Evolutionary conservation across 2,888 invertebrate species (phyloP).

Genomic region (Athripsodes cinereus): DNA sequence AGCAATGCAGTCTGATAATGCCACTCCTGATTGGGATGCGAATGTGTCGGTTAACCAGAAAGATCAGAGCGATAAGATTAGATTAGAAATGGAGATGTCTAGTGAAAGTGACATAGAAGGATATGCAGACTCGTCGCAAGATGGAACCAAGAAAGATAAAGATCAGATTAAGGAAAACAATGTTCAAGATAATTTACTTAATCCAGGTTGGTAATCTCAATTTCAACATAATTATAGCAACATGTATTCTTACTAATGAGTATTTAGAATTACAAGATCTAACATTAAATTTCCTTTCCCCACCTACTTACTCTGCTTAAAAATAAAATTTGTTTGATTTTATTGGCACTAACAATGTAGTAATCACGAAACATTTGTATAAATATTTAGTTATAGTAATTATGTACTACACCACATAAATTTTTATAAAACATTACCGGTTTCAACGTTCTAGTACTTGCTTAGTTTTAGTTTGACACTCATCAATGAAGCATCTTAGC

Average conservation of each 20-base stretch:
- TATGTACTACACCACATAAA: too few species aligned
- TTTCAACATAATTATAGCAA: neutral
- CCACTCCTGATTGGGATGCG: conserved; percentile 54
- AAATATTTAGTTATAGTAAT: too few species aligned
- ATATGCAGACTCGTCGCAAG: conserved; percentile 34
- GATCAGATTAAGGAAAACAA: neutral
- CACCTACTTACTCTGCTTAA: neutral
- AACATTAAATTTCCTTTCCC: too few species aligned
- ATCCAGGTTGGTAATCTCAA: neutral
- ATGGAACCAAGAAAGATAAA: conserved; percentile 12
- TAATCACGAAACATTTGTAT: too few species aligned
- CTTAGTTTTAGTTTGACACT: too few species aligned
- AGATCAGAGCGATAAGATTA: conserved; percentile 30
- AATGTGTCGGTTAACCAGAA: conserved; percentile 52
- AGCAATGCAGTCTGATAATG: conserved; percentile 35
- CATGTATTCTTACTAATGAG: too few species aligned
- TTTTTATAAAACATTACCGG: too few species aligned
- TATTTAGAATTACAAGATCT: too few species aligned
- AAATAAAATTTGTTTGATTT: conserved; percentile 1
- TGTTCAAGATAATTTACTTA: neutral
- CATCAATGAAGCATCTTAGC: too few species aligned
- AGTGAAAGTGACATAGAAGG: conserved; percentile 45
- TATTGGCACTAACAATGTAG: too few species aligned
- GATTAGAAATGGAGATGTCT: conserved; percentile 47
- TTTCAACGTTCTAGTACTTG: too few species aligned